Conservation (phyloP, 2,888 invertebrate genomes). For the Ochropleura plecta region DNA sequence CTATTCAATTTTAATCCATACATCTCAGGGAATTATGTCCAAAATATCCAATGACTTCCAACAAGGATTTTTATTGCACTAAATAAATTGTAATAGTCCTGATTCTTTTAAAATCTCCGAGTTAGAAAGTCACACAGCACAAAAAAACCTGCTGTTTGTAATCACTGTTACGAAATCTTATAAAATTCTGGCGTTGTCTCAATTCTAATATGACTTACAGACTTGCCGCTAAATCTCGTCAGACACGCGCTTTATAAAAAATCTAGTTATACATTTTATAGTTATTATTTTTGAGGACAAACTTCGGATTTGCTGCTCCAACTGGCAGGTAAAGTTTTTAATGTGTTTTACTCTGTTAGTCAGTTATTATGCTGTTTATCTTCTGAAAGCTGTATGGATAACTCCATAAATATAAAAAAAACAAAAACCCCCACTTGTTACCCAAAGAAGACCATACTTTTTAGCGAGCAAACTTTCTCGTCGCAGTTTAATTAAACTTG, state of each 20-base stretch:
- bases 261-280: background rate
- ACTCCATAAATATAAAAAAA: background rate
- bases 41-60: background rate
- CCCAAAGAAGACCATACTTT: background rate
- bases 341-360: background rate
- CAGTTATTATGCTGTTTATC: slow-evolving; percentile 21
- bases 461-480: background rate
- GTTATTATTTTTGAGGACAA: slow-evolving; percentile 1
- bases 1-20: background rate
- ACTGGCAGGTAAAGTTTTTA: background rate
- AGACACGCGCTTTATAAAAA: slow-evolving; percentile 13
- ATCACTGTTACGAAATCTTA: slow-evolving; percentile 23
- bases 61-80: background rate
- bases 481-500: background rate
- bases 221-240: background rate
- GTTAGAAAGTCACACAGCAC: slow-evolving; percentile 23
- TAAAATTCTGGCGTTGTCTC: background rate
- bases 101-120: slow-evolving; percentile 18
- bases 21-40: background rate
- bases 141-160: slow-evolving; percentile 15
- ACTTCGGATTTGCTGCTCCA: slow-evolving; percentile 8
- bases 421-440: background rate
- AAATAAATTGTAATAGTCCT: background rate
- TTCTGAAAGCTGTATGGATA: background rate
- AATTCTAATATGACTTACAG: background rate